These are phyloP conservation scores for Orthosia incerta DNA, from an alignment of 2,888 invertebrate species.

Conservation along the genomic window DNA sequence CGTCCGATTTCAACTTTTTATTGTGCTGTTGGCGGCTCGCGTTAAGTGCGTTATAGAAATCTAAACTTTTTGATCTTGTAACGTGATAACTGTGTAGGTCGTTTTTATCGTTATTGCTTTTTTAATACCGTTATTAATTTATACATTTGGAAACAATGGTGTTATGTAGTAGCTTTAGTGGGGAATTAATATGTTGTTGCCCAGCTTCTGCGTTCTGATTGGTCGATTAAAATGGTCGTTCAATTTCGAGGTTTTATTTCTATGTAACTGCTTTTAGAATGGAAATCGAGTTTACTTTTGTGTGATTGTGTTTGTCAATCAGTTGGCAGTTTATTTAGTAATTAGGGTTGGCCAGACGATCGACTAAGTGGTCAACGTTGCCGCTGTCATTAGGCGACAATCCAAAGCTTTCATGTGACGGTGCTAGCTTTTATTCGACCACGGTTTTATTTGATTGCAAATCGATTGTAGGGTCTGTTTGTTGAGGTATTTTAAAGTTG, in stretches of 20 bases:
- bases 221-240: slow-evolving; percentile 18
- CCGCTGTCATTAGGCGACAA: slow-evolving; percentile 45
- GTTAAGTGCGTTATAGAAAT: slow-evolving; percentile 66
- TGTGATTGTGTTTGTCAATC: slow-evolving; percentile 42
- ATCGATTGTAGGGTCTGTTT: slow-evolving; percentile 1
- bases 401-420: slow-evolving; percentile 29
- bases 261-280: slow-evolving; percentile 6
- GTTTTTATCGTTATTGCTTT: slow-evolving; percentile 60
- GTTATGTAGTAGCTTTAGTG: slow-evolving; percentile 53
- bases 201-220: slow-evolving; percentile 46
- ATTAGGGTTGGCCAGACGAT: slow-evolving; percentile 44
- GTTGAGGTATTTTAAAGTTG: slow-evolving; percentile 1
- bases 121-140: slow-evolving; percentile 68
- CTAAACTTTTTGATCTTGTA: slow-evolving; percentile 72
- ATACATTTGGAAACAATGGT: slow-evolving; percentile 60
- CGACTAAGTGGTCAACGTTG: slow-evolving; percentile 50
- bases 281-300: slow-evolving; percentile 34
- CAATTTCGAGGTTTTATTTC: slow-evolving; percentile 29
- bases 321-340: slow-evolving; percentile 46
- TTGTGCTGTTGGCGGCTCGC: slow-evolving; percentile 67
- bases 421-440: slow-evolving; percentile 35
- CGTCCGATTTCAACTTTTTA: slow-evolving; percentile 75
- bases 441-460: slow-evolving; percentile 32
- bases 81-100: slow-evolving; percentile 65
- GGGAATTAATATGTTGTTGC: slow-evolving; percentile 52